phyloP scores from a whole-genome alignment of 2,113 vertebrate genomes.

The Lutjanus erythropterus region DNA sequence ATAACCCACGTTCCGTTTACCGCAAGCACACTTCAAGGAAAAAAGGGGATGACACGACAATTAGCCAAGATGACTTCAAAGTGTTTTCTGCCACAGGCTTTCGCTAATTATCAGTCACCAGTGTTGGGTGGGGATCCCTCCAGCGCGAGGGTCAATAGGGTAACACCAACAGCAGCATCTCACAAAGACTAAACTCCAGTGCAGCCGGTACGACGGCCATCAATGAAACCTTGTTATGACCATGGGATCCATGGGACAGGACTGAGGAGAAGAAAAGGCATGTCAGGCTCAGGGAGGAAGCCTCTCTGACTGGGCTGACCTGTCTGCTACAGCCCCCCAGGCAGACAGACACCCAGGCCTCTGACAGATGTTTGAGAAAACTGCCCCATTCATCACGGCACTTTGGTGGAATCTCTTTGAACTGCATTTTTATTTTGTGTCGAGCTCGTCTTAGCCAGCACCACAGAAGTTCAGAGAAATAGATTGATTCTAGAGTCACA shows the following conservation, averaged over 20 bases:
- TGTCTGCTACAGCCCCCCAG: constrained; percentile 57
- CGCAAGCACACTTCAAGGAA: constrained; percentile 14
- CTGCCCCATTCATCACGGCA: constrained; percentile 70
- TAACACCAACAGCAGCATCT: constrained; percentile 59
- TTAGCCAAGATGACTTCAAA: constrained; percentile 72
- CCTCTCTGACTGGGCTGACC: constrained; percentile 65
- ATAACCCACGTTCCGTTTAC: constrained; percentile 49
- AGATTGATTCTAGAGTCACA: not conserved
- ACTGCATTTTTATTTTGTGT: constrained; percentile 40
- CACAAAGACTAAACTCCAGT: constrained; percentile 61
- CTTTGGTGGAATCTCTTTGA: constrained; percentile 76
- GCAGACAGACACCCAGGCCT: constrained; percentile 62
- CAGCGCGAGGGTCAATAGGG: constrained; percentile 62
- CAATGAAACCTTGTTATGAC: constrained; percentile 73
- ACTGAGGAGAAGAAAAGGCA: constrained; percentile 22
- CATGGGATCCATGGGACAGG: constrained; percentile 51
- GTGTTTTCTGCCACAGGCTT: constrained; percentile 60
- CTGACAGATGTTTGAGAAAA: constrained; percentile 75
- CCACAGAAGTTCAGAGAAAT: not conserved
- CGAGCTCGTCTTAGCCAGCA: not conserved
- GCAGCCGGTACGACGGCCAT: constrained; percentile 23
- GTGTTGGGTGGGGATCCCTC: constrained; percentile 60
- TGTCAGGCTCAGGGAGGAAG: constrained; percentile 58
- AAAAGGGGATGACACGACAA: constrained; percentile 51
- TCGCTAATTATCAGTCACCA: constrained; percentile 60